Base-by-base conservation (phyloP, 2,113 vertebrate species). In the Elachura formosa region DNA sequence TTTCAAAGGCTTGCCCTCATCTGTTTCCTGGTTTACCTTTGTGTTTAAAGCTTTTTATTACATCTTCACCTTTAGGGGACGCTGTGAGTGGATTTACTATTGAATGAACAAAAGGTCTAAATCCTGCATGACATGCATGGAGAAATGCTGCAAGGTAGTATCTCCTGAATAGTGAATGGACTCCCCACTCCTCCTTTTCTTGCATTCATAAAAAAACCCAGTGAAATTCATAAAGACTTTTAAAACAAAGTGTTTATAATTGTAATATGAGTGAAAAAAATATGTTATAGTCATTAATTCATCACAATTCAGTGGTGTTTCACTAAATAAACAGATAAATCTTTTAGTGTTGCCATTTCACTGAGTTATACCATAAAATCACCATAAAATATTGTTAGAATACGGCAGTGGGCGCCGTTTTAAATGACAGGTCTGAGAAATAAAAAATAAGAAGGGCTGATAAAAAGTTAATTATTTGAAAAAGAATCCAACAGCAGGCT, bases 101-200 rank as follows among this genome's bases (percentile, higher is more conserved):
- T 55, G 33, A 78, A 84, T 58, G 22, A 78, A 31, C 22, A 22
- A 23, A 52, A 63, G 4, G 9, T 63, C n/a, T 49, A 58, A 82
- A 54, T n/a, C 22, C 46, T 52, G 6, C 11, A 33, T 18, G 66
- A 28, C 19, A 66, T 66, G 14, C 20, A 33, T 14, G 13, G 43
- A 87, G 38, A 88, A 92, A 81, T 82, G 5, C 12, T 46, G 6
- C 40, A 69, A 84, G n/a, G 26, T 12, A 20, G 8, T 14, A 87
- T 20, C 31, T 73, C 54, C 40, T 69, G 49, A 56, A 43, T 7
- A 22, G 36, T 24, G 9, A 68, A 69, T 24, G 5, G 21, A 64
- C 2, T 86, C 5, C 5, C 4, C 0, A 64, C 2, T 86, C 5
- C 5, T 4, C 0, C 3, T 79, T 77, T 81, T 46, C 38, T 76